These are phyloP conservation scores for Pseudococcus longispinus DNA, from an alignment of 2,888 invertebrate species.

Conservation along the genomic window DNA sequence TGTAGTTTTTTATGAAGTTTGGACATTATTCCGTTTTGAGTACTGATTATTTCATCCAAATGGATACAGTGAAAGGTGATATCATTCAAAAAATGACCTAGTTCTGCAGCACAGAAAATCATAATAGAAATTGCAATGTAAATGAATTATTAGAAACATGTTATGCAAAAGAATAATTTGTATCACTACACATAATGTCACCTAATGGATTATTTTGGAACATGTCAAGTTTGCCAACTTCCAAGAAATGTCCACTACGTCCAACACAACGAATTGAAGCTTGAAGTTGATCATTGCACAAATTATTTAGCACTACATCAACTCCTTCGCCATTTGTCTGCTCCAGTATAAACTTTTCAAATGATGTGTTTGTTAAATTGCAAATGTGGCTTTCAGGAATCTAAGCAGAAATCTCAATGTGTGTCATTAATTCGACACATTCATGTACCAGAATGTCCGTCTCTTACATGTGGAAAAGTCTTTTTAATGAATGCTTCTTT, in stretches of 20 bases:
- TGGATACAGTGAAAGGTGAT: constrained; percentile 80
- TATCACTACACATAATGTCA: constrained; percentile 61
- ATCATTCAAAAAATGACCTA: constrained; percentile 75
- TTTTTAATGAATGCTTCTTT: constrained; percentile 71
- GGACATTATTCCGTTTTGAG: constrained; percentile 66
- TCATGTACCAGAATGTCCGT: background rate
- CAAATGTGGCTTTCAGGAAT: constrained; percentile 75
- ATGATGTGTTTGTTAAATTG: constrained; percentile 84
- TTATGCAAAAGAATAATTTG: background rate
- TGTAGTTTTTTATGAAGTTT: constrained; percentile 67
- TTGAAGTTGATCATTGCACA: constrained; percentile 88
- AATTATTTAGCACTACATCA: constrained; percentile 87
- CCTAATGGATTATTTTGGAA: constrained; percentile 70
- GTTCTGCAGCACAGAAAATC: constrained; percentile 61
- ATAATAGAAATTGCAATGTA: constrained; percentile 64
- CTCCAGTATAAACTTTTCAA: constrained; percentile 82
- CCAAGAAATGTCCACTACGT: constrained; percentile 74
- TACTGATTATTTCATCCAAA: constrained; percentile 73
- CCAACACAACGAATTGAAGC: constrained; percentile 72
- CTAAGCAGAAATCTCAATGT: constrained; percentile 59
- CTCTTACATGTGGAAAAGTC: constrained; percentile 66
- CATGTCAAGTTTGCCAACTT: constrained; percentile 87
- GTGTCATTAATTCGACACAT: background rate
- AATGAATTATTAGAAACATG: background rate
- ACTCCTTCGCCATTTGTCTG: constrained; percentile 87